Percentiles rank a stretch among this genome's conserved stretches.
Evolutionary conservation across 2,797 vertebrate species (phyloP).

Genomic region (Eulemur rubriventer): DNA sequence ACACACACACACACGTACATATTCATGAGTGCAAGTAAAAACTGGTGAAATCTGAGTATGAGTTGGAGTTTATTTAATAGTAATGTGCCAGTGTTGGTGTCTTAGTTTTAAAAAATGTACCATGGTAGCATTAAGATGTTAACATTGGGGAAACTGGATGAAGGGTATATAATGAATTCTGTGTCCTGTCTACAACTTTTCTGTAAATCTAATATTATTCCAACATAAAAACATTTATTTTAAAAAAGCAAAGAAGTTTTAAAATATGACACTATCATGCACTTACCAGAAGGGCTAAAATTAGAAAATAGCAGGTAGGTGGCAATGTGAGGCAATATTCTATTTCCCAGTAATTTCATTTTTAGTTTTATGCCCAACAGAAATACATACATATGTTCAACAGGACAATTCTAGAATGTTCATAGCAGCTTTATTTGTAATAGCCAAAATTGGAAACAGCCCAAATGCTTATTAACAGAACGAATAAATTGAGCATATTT

Average conservation of each 20-base stretch:
- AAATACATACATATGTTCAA: neutral
- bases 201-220: conserved; percentile 20
- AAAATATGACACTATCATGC: neutral
- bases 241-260: neutral
- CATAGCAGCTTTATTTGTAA: conserved; percentile 71
- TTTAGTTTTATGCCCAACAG: neutral
- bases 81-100: neutral
- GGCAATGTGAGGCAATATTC: neutral
- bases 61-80: neutral
- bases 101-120: conserved; percentile 1
- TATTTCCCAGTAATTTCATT: conserved; percentile 1
- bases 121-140: neutral
- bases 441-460: conserved; percentile 46
- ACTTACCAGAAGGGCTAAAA: neutral
- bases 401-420: conserved; percentile 32
- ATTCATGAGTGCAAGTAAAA: neutral
- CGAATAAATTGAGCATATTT: neutral
- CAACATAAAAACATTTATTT: neutral
- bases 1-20: neutral
- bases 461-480: conserved; percentile 49
- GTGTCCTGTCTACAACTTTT: neutral
- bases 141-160: neutral
- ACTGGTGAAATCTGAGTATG: neutral
- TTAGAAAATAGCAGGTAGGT: neutral
- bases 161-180: neutral